Base-by-base conservation (phyloP, 2,888 invertebrate species). In the Leptopilina myrica region DNA sequence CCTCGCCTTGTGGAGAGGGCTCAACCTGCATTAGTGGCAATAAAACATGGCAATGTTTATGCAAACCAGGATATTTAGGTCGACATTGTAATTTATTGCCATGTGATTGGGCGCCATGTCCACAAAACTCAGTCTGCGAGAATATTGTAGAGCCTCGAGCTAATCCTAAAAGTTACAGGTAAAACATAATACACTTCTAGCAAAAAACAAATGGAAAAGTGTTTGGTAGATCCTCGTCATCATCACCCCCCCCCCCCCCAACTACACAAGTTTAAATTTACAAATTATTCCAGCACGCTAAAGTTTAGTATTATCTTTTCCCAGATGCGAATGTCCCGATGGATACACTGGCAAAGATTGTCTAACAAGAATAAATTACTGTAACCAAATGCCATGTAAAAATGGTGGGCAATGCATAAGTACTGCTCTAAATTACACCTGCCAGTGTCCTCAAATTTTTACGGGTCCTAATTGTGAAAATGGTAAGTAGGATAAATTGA, bases 51-150 rank as follows among this genome's bases (percentile, higher is more conserved):
- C 88, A 89, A 64, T 94, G 94, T 83, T 82, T 91, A 40, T 94
- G 94, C 84, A 87, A 86, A 40, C 88, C 91, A 3, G 94, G 94
- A 46, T 93, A 91, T 85, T 90, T 93, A 33, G 94, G 94, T 4
- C 91, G 91, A 78, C 91, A 93, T 77, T 94, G 94, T 84, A 92
- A 93, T 85, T 88, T 93, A 43, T 85, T 93, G 64, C 93, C 95
- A 6, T 95, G 95, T 86, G 93, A 93, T 83, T 93, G 93, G 86
- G 87, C 92, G 75, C 94, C 94, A 0, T 95, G 95, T 84, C 89
- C 89, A 64, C 82, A 82, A 14, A 92, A 92, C 83, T 87, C 91
- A 1, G 89, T 92, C 75, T 94, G 94, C 83, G 81, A 92, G 2
- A 93, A 94, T 86, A 82, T 92, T 7, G 86, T 88, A 11, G 88